Evolutionary conservation across 2,888 invertebrate species (phyloP).

Genomic region (Lasius platythorax): DNA sequence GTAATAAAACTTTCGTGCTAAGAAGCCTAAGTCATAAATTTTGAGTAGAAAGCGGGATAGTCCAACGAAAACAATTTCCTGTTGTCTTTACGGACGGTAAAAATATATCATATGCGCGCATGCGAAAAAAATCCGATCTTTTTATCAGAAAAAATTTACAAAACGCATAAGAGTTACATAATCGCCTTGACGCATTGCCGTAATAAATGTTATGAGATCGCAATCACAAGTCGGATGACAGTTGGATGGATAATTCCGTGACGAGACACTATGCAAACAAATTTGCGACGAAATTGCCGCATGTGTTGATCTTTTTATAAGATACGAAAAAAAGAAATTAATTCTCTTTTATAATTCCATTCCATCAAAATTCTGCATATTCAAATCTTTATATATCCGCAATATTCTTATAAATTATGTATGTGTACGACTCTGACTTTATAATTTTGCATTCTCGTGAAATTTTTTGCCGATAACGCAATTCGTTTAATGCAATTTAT

Average conservation of each 20-base stretch:
- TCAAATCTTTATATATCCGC: neutral
- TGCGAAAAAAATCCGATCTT: neutral
- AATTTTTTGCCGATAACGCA: neutral
- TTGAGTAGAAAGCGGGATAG: neutral
- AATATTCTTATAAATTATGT: neutral
- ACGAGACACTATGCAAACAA: neutral
- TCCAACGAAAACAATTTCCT: neutral
- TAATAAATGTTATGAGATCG: slow-evolving; percentile 24
- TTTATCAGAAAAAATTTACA: slow-evolving; percentile 14
- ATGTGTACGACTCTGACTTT: neutral
- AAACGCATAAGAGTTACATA: neutral
- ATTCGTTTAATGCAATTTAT: neutral
- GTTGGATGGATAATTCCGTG: slow-evolving; percentile 16
- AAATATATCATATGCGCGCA: neutral
- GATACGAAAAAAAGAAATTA: slow-evolving; percentile 8
- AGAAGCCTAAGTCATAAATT: neutral
- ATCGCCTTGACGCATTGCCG: neutral
- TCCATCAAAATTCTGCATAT: neutral
- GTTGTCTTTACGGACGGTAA: neutral
- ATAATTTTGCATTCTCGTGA: neutral
- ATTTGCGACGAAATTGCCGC: neutral
- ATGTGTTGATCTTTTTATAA: neutral
- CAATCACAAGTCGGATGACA: slow-evolving; percentile 26
- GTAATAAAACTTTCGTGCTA: neutral
- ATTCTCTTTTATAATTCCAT: neutral